Percentiles rank a stretch among this genome's conserved stretches.
Evolutionary conservation across 2,888 invertebrate genomes (phyloP).

Genomic region (Neria commutata): DNA sequence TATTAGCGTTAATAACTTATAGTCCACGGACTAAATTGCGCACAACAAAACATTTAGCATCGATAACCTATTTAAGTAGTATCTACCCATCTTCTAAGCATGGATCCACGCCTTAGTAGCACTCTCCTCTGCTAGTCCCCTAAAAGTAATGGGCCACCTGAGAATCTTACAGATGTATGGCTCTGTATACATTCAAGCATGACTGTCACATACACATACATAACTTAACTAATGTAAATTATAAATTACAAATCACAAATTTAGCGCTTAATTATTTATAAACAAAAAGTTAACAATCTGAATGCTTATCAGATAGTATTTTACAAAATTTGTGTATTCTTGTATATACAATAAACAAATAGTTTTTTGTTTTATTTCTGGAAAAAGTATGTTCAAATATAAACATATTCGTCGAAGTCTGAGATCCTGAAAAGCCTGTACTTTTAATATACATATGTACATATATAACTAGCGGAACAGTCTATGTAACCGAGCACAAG

Average conservation of each 20-base stretch:
- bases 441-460: no score
- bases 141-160: not conserved
- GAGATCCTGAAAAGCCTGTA: no score
- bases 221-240: not conserved
- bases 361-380: no score
- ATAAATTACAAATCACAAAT: not conserved
- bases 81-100: not conserved
- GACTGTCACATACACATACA: constrained; percentile 17
- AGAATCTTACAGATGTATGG: constrained; percentile 17
- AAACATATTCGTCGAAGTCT: no score
- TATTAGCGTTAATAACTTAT: constrained; percentile 91
- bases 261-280: not conserved
- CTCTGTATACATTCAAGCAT: constrained; percentile 2
- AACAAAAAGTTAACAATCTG: no score
- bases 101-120: constrained; percentile 17
- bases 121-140: constrained; percentile 3
- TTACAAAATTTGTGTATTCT: no score
- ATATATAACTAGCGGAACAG: no score
- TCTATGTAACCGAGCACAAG: no score
- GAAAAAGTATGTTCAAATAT: no score
- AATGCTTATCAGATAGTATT: no score
- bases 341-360: no score
- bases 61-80: not conserved
- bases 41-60: constrained; percentile 7
- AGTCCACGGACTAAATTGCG: constrained; percentile 50